A percentile compares a stretch with the other conserved stretches of the same genome.
phyloP scores from a whole-genome alignment of 2,888 invertebrate species.

The Gnatocerus cornutus region DNA sequence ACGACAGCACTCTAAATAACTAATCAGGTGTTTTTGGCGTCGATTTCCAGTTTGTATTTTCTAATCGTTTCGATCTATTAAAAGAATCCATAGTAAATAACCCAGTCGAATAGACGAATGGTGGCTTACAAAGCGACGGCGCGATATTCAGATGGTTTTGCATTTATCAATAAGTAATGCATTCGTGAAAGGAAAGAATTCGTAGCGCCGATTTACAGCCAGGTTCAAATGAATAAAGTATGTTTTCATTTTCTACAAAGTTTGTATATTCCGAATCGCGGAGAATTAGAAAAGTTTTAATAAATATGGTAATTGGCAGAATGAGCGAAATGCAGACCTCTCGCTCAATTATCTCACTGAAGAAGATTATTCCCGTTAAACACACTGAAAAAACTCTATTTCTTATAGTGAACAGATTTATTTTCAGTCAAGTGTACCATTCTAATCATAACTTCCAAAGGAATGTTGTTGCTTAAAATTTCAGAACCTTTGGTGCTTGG shows the following conservation, averaged over 20 bases:
- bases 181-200: conserved; percentile 58
- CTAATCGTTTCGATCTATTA: conserved; percentile 21
- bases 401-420: conserved; percentile 6
- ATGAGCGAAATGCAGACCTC: conserved; percentile 9
- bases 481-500: conserved; percentile 17
- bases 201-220: conserved; percentile 56
- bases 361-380: background rate
- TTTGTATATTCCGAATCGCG: conserved; percentile 54
- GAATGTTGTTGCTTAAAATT: conserved; percentile 30
- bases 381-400: background rate
- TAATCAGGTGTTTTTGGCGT: conserved; percentile 1
- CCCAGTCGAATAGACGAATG: conserved; percentile 25
- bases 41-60: background rate
- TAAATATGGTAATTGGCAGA: conserved; percentile 42
- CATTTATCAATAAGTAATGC: conserved; percentile 59
- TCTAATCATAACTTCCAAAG: conserved; percentile 30
- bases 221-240: conserved; percentile 59
- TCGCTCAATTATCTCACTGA: background rate
- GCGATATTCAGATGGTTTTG: conserved; percentile 56
- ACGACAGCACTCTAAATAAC: background rate
- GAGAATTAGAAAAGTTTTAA: conserved; percentile 48
- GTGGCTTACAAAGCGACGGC: conserved; percentile 42
- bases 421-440: conserved; percentile 8
- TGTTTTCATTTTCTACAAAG: conserved; percentile 60
- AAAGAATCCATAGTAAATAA: conserved; percentile 23